Evolutionary conservation across 2,113 vertebrate genomes (phyloP).

Genomic region (Lophochroa leadbeateri): DNA sequence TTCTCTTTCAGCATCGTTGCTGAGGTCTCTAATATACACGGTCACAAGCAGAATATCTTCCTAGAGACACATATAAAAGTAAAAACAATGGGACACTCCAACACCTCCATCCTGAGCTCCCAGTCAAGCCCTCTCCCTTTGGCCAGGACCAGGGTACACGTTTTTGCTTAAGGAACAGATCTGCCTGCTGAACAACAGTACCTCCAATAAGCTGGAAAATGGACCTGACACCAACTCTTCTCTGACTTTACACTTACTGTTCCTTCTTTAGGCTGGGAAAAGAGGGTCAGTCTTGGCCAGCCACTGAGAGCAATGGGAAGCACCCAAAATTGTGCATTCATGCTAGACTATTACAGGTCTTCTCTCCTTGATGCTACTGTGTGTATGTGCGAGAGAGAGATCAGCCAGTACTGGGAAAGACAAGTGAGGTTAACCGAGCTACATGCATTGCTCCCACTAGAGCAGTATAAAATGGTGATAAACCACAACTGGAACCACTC

Average conservation of each 20-base stretch:
- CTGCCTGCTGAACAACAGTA: background rate
- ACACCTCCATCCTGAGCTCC: background rate
- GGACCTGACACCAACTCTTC: background rate
- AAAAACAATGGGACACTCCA: background rate
- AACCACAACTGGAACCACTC: slow-evolving; percentile 6
- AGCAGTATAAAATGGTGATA: slow-evolving; percentile 41
- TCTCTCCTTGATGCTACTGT: background rate
- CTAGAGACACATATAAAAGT: background rate
- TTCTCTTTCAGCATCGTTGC: background rate
- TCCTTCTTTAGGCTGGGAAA: background rate
- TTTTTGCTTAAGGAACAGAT: background rate
- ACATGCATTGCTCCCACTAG: slow-evolving; percentile 39
- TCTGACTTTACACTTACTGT: background rate
- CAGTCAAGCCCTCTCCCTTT: background rate
- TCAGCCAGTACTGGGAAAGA: background rate
- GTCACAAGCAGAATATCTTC: background rate
- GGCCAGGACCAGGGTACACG: background rate
- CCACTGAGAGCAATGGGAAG: background rate
- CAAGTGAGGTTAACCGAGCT: slow-evolving; percentile 55
- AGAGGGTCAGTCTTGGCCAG: background rate
- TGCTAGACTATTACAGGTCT: background rate
- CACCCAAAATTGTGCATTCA: background rate
- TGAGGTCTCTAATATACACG: background rate
- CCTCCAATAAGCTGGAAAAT: background rate
- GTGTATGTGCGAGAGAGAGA: background rate